Conservation (phyloP, 2,888 invertebrate genomes). For the Cynaeus angustus region DNA sequence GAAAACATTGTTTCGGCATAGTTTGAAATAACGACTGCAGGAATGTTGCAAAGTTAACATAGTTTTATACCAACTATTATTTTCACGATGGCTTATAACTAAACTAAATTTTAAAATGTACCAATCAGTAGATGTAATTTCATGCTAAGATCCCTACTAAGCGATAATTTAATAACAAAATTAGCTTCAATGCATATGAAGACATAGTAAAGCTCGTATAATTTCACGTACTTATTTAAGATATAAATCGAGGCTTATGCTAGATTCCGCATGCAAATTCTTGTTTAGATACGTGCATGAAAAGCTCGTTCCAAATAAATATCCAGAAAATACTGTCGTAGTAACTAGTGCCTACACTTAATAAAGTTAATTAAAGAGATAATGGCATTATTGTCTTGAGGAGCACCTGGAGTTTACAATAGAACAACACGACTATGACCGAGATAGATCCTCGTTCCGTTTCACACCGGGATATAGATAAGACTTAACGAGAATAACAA, state of each 20-base stretch:
- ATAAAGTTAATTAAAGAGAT: conserved; percentile 28
- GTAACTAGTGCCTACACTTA: conserved; percentile 2
- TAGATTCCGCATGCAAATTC: neutral
- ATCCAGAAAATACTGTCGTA: neutral
- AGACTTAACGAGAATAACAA: conserved; percentile 42
- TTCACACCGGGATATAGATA: conserved; percentile 37
- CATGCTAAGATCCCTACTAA: too few relatives aligned
- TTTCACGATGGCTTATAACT: too few relatives aligned
- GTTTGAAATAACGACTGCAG: neutral
- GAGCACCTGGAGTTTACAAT: conserved; percentile 36
- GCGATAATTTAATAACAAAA: too few relatives aligned
- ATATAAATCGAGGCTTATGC: too few relatives aligned
- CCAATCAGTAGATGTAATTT: too few relatives aligned
- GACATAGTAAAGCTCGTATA: too few relatives aligned
- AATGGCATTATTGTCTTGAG: conserved; percentile 27
- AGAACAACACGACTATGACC: conserved; percentile 18
- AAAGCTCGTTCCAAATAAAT: conserved; percentile 1
- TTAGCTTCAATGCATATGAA: too few relatives aligned
- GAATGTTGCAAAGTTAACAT: neutral
- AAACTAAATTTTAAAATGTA: too few relatives aligned
- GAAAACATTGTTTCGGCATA: conserved; percentile 4
- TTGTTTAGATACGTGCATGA: neutral
- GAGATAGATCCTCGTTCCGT: conserved; percentile 25
- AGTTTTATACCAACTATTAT: neutral
- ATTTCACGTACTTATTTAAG: too few relatives aligned